Conservation (phyloP, 2,888 invertebrate species). For the Caenorhabditis panamensis region DNA sequence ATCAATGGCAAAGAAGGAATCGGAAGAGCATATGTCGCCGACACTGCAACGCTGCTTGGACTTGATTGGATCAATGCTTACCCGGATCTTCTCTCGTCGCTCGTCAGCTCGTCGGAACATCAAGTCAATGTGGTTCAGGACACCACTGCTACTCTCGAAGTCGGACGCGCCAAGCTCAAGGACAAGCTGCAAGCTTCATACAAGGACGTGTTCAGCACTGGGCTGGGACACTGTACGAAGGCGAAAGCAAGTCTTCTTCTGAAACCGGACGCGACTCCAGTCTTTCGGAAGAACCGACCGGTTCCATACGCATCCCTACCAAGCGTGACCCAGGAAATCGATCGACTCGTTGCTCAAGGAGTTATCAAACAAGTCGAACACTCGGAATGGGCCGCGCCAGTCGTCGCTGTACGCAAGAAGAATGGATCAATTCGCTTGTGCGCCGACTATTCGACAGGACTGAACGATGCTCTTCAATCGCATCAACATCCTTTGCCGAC, state of each 20-base stretch:
- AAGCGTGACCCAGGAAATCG: slow-evolving; percentile 42
- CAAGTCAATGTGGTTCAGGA: too few species aligned
- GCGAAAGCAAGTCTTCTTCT: slow-evolving; percentile 38
- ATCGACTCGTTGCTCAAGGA: slow-evolving; percentile 48
- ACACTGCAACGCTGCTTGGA: slow-evolving; percentile 16
- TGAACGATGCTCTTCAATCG: slow-evolving; percentile 64
- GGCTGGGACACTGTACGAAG: slow-evolving; percentile 50
- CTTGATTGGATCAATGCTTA: slow-evolving; percentile 26
- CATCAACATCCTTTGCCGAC: slow-evolving; percentile 68
- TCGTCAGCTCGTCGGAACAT: neutral
- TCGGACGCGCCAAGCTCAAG: neutral
- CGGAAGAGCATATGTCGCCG: slow-evolving; percentile 2
- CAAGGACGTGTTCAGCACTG: slow-evolving; percentile 26
- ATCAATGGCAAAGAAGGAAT: neutral
- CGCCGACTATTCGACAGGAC: slow-evolving; percentile 69
- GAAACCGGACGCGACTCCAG: slow-evolving; percentile 24
- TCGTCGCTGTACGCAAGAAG: slow-evolving; percentile 66
- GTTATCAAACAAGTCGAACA: slow-evolving; percentile 60
- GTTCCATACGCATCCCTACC: slow-evolving; percentile 47
- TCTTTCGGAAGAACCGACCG: slow-evolving; percentile 19
- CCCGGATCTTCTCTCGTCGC: neutral
- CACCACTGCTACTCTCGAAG: too few species aligned
- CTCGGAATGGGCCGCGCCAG: slow-evolving; percentile 70
- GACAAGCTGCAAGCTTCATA: neutral
- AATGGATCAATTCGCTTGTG: slow-evolving; percentile 69